phyloP scores from a whole-genome alignment of 1,140 invertebrate genomes.

The Gryllus bimaculatus region DNA sequence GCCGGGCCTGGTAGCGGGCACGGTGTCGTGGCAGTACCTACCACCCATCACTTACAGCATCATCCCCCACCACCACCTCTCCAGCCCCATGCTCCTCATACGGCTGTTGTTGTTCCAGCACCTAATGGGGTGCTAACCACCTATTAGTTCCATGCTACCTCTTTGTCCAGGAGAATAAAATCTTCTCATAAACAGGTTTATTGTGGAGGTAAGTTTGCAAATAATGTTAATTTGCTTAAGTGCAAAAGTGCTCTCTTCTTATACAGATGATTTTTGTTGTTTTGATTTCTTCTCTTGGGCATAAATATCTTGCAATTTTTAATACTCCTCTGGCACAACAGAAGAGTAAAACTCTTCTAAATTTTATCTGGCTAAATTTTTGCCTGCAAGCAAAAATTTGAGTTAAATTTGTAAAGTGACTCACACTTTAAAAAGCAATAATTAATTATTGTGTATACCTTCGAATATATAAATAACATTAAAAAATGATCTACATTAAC shows the following conservation, averaged over 20 bases:
- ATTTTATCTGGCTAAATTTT: no score
- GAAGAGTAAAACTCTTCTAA: no score
- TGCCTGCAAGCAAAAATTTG: no score
- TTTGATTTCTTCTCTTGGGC: background rate
- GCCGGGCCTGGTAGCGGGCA: constrained; percentile 9
- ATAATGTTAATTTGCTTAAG: background rate
- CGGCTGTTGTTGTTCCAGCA: constrained; percentile 17
- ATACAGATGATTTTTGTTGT: background rate
- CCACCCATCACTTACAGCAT: constrained; percentile 16
- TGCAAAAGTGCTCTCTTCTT: background rate
- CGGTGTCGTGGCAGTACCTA: constrained; percentile 13
- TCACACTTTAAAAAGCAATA: no score
- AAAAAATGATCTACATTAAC: no score
- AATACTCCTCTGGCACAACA: no score
- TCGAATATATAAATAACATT: background rate
- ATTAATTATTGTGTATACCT: background rate
- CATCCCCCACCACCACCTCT: constrained; percentile 12
- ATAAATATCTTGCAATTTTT: background rate
- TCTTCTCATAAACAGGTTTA: background rate
- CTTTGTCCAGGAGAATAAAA: background rate
- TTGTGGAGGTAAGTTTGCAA: background rate
- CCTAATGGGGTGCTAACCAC: constrained; percentile 17
- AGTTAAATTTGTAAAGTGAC: no score
- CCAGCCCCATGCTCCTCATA: constrained; percentile 14
- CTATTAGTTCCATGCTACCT: constrained; percentile 6